These are phyloP conservation scores for Diachasma alloeum DNA, from an alignment of 1,140 invertebrate species.

Conservation along the genomic window DNA sequence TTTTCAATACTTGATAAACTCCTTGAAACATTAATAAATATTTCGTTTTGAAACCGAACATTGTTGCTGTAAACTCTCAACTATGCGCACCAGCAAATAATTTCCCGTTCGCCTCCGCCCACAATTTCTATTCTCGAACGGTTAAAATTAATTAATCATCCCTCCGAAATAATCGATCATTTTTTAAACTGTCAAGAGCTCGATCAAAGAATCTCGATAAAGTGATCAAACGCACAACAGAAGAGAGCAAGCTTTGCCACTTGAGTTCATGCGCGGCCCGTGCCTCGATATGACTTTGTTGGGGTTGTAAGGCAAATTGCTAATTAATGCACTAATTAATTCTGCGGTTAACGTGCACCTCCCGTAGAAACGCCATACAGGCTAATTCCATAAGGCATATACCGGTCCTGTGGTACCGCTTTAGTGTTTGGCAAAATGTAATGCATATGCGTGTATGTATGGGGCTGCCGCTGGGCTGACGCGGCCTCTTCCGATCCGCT, in stretches of 20 bases:
- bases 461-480: conserved; percentile 15
- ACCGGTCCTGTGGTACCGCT: background rate
- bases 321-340: conserved; percentile 58
- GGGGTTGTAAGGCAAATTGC: conserved; percentile 44
- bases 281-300: conserved; percentile 42
- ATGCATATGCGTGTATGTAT: background rate
- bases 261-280: background rate
- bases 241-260: background rate
- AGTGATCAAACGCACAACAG: background rate
- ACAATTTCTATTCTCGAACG: background rate
- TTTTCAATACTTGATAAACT: too few species aligned
- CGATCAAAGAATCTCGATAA: background rate
- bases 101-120: background rate
- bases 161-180: background rate
- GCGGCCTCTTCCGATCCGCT: conserved; percentile 9
- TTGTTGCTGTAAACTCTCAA: too few species aligned
- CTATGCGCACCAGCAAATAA: background rate
- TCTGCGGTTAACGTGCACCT: conserved; percentile 42
- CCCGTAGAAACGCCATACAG: conserved; percentile 8
- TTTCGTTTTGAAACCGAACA: too few species aligned
- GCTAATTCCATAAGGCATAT: conserved; percentile 39
- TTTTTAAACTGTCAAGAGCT: background rate
- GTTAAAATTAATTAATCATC: background rate
- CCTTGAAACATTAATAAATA: too few species aligned
- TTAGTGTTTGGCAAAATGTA: background rate